Base-by-base conservation (phyloP, 2,888 invertebrate genomes). In the Colostygia pectinataria region DNA sequence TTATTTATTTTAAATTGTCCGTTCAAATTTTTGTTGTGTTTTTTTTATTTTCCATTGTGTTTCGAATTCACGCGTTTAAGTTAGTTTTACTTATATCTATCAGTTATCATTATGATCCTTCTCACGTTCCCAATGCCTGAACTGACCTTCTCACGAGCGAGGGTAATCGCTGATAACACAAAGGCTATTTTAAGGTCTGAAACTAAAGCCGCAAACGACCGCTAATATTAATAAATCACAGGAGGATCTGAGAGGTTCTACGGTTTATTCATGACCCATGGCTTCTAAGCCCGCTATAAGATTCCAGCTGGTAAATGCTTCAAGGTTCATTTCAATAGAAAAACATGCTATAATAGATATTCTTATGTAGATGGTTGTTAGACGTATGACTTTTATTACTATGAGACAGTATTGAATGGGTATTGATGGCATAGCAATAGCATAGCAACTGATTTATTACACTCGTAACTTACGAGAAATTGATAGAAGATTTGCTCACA, bases 1-100 rank as follows among this genome's bases (percentile, higher is more conserved):
- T 74, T 80, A 80, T 84, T 76, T 80, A 83, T 83, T 81, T 79
- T 79, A 81, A 81, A 80, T 74, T 75, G 73, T 73, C 63, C 63
- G 67, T 67, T 63, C 63, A 55, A 62, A 56, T 68, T 68, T 72
- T 15, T 31, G 29, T 31, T 28, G 9, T 3, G 10, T 2, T 28
- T 2, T n/a, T 31, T 8, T 4, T 29, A 29, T 24, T 8, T 24
- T 24, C 8, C 7, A 29, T 29, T 13, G 2, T 29, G 9, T 24
- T 8, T 3, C 13, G n/a, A 1, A 12, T 28, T 28, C 6, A 8
- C 4, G 28, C 12, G 5, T 28, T 28, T 18, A 4, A 18, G 27
- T 27, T 5, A 8, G 25, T 3, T 25, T 25, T 13, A 3, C n/a
- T 7, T 4, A 33, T 18, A 1, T n/a, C n/a, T n/a, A n/a, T n/a